phyloP scores from a whole-genome alignment of 1,140 invertebrate genomes.

The Dreissena rostriformis region DNA sequence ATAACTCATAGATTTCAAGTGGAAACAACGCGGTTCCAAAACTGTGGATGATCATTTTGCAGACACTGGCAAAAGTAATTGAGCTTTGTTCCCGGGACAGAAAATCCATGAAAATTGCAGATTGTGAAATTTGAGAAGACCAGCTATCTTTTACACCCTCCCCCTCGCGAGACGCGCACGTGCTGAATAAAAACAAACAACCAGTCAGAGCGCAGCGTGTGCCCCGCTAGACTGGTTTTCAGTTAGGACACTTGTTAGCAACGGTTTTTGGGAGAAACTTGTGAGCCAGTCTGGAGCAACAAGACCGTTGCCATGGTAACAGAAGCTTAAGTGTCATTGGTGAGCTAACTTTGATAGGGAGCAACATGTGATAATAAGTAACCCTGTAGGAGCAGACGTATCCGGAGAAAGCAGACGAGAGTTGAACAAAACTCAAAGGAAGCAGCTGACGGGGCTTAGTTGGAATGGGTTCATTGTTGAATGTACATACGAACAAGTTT shows the following conservation, averaged over 20 bases:
- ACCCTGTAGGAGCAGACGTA: conserved; percentile 5
- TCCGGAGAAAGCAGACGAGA: background rate
- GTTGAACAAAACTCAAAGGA: background rate
- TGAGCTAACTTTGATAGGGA: conserved; percentile 37
- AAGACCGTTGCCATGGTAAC: conserved; percentile 55
- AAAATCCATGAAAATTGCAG: conserved; percentile 12
- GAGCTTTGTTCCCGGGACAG: conserved; percentile 8
- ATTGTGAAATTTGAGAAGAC: conserved; percentile 54
- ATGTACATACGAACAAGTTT: background rate
- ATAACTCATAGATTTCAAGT: too few species aligned
- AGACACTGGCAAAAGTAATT: background rate
- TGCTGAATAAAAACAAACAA: conserved; percentile 53
- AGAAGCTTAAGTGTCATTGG: conserved; percentile 43
- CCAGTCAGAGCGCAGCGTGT: conserved; percentile 54
- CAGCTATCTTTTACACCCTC: conserved; percentile 25
- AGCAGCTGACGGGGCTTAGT: background rate
- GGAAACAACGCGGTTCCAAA: too few species aligned
- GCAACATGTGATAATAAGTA: conserved; percentile 52
- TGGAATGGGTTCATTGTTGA: conserved; percentile 1
- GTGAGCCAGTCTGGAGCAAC: conserved; percentile 50
- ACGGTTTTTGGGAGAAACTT: conserved; percentile 30
- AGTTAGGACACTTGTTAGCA: conserved; percentile 54
- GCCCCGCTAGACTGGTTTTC: conserved; percentile 18
- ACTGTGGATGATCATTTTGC: background rate
- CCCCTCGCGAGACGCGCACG: conserved; percentile 51